Conservation (phyloP, 2,113 vertebrate species). For the Tiliqua scincoides region DNA sequence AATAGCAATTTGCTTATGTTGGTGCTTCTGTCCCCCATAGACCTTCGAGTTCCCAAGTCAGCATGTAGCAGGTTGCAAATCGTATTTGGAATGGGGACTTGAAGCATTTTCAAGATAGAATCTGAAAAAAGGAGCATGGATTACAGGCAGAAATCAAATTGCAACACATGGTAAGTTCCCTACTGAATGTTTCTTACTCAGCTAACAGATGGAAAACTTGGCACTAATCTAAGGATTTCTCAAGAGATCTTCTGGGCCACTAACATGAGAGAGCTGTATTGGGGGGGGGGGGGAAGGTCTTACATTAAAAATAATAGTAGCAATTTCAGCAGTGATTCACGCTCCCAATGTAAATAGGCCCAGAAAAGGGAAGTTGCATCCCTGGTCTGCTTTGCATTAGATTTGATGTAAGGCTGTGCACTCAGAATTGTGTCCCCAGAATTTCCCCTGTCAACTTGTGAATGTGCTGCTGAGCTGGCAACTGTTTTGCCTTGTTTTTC, state of each 20-base stretch:
- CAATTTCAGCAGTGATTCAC: background rate
- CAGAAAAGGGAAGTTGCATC: background rate
- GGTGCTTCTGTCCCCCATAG: conserved; percentile 43
- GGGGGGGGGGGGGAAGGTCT: conserved; percentile 17
- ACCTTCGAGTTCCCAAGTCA: conserved; percentile 31
- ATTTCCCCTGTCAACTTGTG: background rate
- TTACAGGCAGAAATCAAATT: conserved; percentile 55
- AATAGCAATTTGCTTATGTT: conserved; percentile 47
- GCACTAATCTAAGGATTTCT: conserved; percentile 1
- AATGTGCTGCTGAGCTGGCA: background rate
- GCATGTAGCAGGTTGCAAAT: conserved; percentile 44
- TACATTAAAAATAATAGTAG: background rate
- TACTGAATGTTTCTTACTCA: conserved; percentile 31
- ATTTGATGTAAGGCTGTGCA: background rate
- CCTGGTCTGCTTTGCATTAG: rapidly evolving
- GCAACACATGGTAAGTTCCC: conserved; percentile 11
- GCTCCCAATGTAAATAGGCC: rapidly evolving
- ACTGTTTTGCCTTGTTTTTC: background rate
- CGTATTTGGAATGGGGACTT: conserved; percentile 58
- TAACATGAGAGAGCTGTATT: conserved; percentile 7
- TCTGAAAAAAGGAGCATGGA: background rate
- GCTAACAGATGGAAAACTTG: conserved; percentile 37
- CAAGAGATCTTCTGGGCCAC: conserved; percentile 24
- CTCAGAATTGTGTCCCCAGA: background rate
- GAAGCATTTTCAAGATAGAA: conserved; percentile 43